Conservation (phyloP, 1,140 invertebrate genomes). For the Drosophila funebris region DNA sequence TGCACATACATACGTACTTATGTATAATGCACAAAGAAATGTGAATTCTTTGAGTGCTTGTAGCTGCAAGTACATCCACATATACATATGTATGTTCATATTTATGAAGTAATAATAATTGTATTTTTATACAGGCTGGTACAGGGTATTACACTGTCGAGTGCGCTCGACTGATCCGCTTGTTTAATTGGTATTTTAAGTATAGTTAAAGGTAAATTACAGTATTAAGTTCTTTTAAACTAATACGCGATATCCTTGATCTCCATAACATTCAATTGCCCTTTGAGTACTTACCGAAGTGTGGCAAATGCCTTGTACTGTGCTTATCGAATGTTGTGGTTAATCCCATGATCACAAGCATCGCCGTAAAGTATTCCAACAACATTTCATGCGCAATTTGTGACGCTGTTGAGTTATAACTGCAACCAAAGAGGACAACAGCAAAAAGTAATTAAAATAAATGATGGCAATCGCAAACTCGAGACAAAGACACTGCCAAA, state of each 20-base stretch:
- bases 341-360: constrained; percentile 83
- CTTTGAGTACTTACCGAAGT: constrained; percentile 68
- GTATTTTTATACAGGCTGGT: too few species aligned
- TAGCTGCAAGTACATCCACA: too few species aligned
- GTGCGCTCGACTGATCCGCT: too few species aligned
- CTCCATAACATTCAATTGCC: not conserved
- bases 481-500: constrained; percentile 31
- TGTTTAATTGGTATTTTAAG: too few species aligned
- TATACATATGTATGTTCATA: too few species aligned
- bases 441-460: constrained; percentile 79
- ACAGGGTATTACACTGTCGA: too few species aligned
- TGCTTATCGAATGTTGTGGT: constrained; percentile 80
- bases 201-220: too few species aligned
- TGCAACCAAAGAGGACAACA: constrained; percentile 60
- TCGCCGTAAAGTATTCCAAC: constrained; percentile 83
- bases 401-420: constrained; percentile 77
- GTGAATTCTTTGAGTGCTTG: too few species aligned
- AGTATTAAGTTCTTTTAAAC: too few species aligned
- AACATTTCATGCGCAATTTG: constrained; percentile 83
- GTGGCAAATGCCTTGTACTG: constrained; percentile 51
- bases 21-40: too few species aligned
- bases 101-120: too few species aligned
- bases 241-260: not conserved
- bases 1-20: too few species aligned
- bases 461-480: constrained; percentile 72